Evolutionary conservation across 2,797 vertebrate species (phyloP).

Genomic region (Poecilia wingei): DNA sequence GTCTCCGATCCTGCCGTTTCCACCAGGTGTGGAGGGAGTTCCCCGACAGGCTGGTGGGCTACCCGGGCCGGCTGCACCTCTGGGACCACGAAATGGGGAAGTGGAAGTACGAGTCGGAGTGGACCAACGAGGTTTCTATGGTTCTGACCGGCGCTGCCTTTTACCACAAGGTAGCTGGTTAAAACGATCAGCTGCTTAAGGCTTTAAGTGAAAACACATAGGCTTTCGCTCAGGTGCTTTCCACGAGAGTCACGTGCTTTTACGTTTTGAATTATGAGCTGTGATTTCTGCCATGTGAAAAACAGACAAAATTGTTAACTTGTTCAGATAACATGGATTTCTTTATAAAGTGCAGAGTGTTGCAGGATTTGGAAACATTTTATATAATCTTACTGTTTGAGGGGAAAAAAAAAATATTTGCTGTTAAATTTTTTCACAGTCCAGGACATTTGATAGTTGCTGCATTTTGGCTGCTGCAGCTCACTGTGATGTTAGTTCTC

Average conservation of each 20-base stretch:
- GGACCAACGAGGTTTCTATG: constrained; percentile 99
- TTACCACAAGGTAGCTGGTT: constrained; percentile 92
- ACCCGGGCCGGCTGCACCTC: constrained; percentile 95
- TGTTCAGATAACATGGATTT: not conserved
- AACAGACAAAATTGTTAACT: not conserved
- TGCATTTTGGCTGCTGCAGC: not conserved
- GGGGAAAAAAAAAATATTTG: not conserved
- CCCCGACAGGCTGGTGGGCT: constrained; percentile 95
- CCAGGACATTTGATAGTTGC: not conserved
- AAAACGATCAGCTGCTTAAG: constrained; percentile 5
- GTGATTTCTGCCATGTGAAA: not conserved
- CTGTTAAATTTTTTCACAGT: not conserved
- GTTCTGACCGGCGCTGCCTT: constrained; percentile 97
- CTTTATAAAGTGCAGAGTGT: not conserved
- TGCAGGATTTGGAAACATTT: not conserved
- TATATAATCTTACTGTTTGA: not conserved
- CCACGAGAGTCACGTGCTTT: not conserved
- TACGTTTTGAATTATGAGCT: not conserved
- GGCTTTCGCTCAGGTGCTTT: not conserved
- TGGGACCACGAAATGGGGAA: constrained; percentile 99
- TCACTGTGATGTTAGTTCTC: not conserved
- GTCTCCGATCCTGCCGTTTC: constrained; percentile 33
- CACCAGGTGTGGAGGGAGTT: constrained; percentile 97
- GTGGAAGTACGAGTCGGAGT: constrained; percentile 99
- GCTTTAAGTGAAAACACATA: not conserved